These are phyloP conservation scores for Steinernema scapterisci DNA, from an alignment of 2,888 invertebrate species.

Conservation along the genomic window DNA sequence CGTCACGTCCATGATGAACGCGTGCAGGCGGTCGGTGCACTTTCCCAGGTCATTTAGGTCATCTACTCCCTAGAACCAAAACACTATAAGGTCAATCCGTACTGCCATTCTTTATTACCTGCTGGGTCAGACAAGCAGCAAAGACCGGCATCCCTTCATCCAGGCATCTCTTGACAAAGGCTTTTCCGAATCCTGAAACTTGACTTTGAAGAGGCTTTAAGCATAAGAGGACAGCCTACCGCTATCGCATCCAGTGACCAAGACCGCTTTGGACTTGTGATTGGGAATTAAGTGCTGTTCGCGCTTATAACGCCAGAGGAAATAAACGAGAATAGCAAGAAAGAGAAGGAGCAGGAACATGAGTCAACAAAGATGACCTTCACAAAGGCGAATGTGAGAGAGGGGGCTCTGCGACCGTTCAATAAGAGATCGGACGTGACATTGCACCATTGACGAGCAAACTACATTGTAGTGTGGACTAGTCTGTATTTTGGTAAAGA, in stretches of 20 bases:
- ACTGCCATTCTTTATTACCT: too few species aligned
- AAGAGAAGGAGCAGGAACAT: too few species aligned
- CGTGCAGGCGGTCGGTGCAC: conserved; percentile 44
- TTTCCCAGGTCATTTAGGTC: neutral
- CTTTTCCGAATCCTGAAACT: conserved; percentile 45
- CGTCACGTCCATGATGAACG: conserved; percentile 59
- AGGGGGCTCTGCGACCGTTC: too few species aligned
- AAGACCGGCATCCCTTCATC: conserved; percentile 48
- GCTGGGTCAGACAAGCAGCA: conserved; percentile 45
- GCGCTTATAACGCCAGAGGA: neutral
- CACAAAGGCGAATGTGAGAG: too few species aligned
- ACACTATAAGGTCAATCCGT: too few species aligned
- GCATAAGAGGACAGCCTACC: conserved; percentile 21
- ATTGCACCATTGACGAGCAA: too few species aligned
- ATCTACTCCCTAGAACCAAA: conserved; percentile 34
- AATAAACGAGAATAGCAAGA: neutral
- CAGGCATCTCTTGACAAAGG: conserved; percentile 41
- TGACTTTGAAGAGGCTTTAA: too few species aligned
- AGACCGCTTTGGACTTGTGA: conserved; percentile 30
- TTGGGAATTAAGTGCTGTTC: neutral
- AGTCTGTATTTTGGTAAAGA: too few species aligned
- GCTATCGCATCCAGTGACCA: conserved; percentile 40
- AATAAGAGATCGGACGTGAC: too few species aligned
- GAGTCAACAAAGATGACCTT: too few species aligned
- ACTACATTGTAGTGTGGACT: too few species aligned